Evolutionary conservation across 1,140 invertebrate genomes (phyloP).

Genomic region (Cotesia typhae): DNA sequence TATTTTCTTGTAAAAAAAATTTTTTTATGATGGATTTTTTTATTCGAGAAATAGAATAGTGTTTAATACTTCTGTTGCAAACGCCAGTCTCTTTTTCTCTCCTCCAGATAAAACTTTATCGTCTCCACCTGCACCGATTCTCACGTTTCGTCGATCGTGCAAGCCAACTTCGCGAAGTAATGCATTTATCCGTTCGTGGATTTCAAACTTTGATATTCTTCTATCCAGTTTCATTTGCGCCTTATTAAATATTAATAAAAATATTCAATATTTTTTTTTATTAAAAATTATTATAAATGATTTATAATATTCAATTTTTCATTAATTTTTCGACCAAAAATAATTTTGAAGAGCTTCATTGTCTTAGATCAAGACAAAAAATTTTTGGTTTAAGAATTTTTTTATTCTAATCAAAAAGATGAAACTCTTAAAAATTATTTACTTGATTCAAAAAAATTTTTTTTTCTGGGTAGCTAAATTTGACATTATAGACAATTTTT

Average conservation of each 20-base stretch:
- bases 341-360: too few species aligned
- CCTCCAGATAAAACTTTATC: conserved; percentile 91
- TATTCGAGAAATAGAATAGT: background rate
- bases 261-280: conserved; percentile 16
- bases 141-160: conserved; percentile 72
- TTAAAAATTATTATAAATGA: conserved; percentile 9
- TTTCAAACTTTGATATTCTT: conserved; percentile 67
- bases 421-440: too few species aligned
- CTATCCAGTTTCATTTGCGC: conserved; percentile 83
- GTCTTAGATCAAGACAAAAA: too few species aligned
- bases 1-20: conserved; percentile 36
- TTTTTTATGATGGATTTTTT: background rate
- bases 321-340: background rate
- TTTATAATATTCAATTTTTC: background rate
- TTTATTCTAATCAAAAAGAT: too few species aligned
- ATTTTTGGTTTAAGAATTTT: too few species aligned
- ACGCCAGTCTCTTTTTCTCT: conserved; percentile 90
- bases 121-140: conserved; percentile 78
- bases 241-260: conserved; percentile 62
- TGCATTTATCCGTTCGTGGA: conserved; percentile 74
- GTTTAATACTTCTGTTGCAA: conserved; percentile 84
- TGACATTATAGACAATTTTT: too few species aligned
- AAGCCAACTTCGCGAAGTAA: conserved; percentile 80
- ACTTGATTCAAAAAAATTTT: too few species aligned
- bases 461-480: too few species aligned